Evolutionary conservation across 2,113 vertebrate genomes (phyloP).

Genomic region (Mustelus asterias): DNA sequence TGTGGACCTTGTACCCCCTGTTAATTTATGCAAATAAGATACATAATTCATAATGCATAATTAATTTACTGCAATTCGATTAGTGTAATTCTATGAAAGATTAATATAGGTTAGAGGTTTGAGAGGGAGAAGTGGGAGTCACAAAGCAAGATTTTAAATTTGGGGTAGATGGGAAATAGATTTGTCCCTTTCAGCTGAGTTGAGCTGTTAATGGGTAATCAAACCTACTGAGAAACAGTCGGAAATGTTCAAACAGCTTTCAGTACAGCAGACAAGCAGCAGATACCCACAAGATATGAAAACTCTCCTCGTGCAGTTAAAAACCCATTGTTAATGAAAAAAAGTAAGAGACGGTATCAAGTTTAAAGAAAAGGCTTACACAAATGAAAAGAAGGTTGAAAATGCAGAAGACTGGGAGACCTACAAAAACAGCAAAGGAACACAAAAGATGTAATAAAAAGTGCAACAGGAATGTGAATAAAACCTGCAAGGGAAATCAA

Average conservation of each 20-base stretch:
- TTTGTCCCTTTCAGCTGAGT: not conserved
- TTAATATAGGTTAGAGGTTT: not conserved
- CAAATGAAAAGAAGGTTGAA: not conserved
- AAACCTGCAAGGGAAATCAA: not conserved
- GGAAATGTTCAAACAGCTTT: not conserved
- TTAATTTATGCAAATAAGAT: not conserved
- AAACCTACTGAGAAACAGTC: not conserved
- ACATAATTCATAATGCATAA: not conserved
- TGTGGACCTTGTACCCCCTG: conserved; percentile 75
- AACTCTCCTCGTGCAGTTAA: not conserved
- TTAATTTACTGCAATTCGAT: not conserved
- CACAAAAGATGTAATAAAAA: not conserved
- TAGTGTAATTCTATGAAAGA: not conserved
- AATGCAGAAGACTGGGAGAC: not conserved
- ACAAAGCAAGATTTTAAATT: not conserved
- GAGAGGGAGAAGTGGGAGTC: not conserved
- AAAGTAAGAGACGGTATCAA: not conserved
- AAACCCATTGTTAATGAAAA: not conserved
- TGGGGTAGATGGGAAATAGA: not conserved
- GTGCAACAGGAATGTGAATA: not conserved
- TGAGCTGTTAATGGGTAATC: not conserved
- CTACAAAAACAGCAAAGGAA: not conserved
- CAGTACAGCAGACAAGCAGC: not conserved
- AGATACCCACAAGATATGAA: not conserved
- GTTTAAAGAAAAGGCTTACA: not conserved